Percentiles rank a stretch among this genome's conserved stretches.
These are phyloP conservation scores for Microtus ochrogaster DNA, from an alignment of 2,113 vertebrate species.

Conservation along the genomic window DNA sequence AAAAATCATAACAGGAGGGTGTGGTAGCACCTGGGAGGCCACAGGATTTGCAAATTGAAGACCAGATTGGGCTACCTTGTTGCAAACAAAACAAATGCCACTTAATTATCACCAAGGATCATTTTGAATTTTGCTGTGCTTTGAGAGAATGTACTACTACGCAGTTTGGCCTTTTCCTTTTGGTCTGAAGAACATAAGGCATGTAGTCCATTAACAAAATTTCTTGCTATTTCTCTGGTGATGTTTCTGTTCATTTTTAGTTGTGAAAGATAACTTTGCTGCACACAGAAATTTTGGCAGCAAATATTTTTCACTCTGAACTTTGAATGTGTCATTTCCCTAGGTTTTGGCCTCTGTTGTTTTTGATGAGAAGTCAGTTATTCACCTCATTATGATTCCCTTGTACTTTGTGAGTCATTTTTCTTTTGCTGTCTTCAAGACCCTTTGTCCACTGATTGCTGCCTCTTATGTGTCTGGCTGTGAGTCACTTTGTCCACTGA, in stretches of 20 bases:
- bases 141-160: not conserved
- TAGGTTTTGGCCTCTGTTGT: not conserved
- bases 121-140: not conserved
- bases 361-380: not conserved
- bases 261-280: not conserved
- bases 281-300: not conserved
- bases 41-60: not conserved
- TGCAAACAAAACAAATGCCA: not conserved
- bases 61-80: not conserved
- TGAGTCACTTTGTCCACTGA: not conserved
- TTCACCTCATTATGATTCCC: not conserved
- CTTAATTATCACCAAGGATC: not conserved
- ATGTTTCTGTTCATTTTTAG: not conserved
- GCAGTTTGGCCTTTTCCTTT: not conserved
- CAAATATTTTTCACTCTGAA: not conserved
- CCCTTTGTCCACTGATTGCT: not conserved
- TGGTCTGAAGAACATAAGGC: not conserved
- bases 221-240: not conserved
- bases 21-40: not conserved
- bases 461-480: not conserved
- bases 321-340: not conserved
- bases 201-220: not conserved
- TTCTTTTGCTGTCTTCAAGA: conserved; percentile 11
- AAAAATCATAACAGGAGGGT: not conserved
- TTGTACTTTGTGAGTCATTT: not conserved